Percentiles rank a stretch among this genome's conserved stretches.
These are phyloP conservation scores for Corythornis madagascariensis DNA, from an alignment of 2,113 vertebrate genomes.

Conservation along the genomic window DNA sequence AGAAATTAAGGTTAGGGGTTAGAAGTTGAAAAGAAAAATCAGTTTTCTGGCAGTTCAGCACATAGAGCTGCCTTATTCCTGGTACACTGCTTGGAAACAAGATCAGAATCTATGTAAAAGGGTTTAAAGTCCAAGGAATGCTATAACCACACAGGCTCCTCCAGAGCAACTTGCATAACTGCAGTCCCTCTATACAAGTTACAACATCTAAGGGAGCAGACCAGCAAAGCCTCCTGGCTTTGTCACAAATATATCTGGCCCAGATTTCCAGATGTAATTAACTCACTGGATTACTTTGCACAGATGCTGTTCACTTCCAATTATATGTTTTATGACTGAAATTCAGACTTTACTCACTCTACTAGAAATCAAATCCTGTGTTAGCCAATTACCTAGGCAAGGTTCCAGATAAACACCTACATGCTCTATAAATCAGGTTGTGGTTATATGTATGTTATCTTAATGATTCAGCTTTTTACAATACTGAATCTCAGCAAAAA, in stretches of 20 bases:
- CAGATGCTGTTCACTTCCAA: neutral
- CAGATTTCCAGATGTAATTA: neutral
- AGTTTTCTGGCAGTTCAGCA: neutral
- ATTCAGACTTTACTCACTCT: constrained; percentile 15
- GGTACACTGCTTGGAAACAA: neutral
- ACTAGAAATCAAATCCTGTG: neutral
- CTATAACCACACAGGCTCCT: neutral
- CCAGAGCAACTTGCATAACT: neutral
- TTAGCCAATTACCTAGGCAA: neutral
- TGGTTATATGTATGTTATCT: neutral
- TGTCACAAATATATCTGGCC: neutral
- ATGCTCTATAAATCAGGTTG: neutral
- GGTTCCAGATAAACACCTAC: neutral
- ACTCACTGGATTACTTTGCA: neutral
- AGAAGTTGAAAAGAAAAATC: neutral
- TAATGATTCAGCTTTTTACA: neutral
- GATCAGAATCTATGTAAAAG: neutral
- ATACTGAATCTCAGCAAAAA: neutral
- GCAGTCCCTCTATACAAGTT: neutral
- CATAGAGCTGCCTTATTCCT: neutral
- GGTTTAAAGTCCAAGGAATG: neutral
- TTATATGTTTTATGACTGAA: neutral
- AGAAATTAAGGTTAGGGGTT: neutral
- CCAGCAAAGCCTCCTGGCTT: neutral
- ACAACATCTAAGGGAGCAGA: neutral